Base-by-base conservation (phyloP, 2,888 invertebrate species). In the Mesorhabditis spiculigera region DNA sequence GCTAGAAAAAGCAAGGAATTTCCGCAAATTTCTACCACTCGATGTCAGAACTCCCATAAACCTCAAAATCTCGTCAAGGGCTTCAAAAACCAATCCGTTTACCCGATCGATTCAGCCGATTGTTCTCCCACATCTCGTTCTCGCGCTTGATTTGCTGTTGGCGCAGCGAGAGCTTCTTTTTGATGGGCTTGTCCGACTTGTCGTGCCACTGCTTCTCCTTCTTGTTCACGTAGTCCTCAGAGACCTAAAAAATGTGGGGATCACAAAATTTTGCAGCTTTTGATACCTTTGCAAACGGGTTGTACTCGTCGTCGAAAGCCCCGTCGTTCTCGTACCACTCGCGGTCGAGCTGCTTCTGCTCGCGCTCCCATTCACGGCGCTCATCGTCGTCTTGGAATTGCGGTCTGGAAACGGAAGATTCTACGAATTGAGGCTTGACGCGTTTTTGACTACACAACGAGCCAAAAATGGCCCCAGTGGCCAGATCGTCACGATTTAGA, bases 301-400 rank as follows among this genome's bases (percentile, higher is more conserved):
- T 94, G 73, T 93, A 91, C 65, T 87, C 86, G 82, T 94, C 93
- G 78, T 94, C 94, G 72, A 86, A 87, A 0, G 81, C 86, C 88
- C 96, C 95, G 80, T 94, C 96, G 89, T 95, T 91, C 75, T 91
- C 92, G 86, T 97, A 97, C 97, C 98, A 98, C 82, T 95, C 95
- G 69, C 98, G 89, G 86, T 98, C 97, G 4, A 95, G 87, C 66
- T 78, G 90, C 79, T 91, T 91, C 86, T 95, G 93, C 73, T 95
- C 94, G n/a, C 84, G 92, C 86, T 93, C 92, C 94, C 94, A 95
- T 66, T 92, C 89, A 16, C 91, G 90, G 62, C 91, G 90, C 50
- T 94, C 93, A 43, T 91, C 90, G 65, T 91, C 91, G 66, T 83
- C 78, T 28, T 79, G 75, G 73, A 86, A 86, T 45, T 73, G 61